A percentile compares a stretch with the other conserved stretches of the same genome.
These are phyloP conservation scores for Paguma larvata DNA, from an alignment of 2,797 vertebrate genomes.

Conservation along the genomic window DNA sequence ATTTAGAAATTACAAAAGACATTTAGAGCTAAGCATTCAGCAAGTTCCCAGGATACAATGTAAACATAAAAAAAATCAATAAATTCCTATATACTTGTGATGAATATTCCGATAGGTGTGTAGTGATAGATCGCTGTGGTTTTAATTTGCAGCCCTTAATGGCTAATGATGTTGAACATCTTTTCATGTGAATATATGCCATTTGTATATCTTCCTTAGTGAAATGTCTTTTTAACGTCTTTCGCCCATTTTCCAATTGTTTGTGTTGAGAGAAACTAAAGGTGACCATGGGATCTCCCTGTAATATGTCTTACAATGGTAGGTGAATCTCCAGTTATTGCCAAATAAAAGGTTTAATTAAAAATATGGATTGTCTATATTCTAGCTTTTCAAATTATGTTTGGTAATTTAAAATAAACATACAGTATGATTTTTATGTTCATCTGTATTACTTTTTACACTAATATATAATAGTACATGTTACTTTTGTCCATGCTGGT, in stretches of 20 bases:
- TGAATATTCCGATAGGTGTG: background rate
- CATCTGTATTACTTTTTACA: background rate
- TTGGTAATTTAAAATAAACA: conserved; percentile 1
- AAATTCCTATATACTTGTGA: background rate
- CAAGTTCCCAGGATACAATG: background rate
- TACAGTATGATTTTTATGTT: background rate
- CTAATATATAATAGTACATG: background rate
- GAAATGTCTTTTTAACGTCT: background rate
- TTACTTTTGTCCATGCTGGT: background rate
- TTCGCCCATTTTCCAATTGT: background rate
- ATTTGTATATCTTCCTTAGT: background rate
- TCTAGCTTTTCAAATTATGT: background rate
- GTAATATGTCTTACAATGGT: background rate
- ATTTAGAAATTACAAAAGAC: background rate
- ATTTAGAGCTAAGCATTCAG: background rate
- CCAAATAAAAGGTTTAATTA: conserved; percentile 8
- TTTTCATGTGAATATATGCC: background rate
- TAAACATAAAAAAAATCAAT: background rate
- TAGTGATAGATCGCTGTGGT: background rate
- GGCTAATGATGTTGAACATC: background rate
- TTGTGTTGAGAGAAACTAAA: background rate
- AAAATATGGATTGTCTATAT: background rate
- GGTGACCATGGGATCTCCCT: background rate
- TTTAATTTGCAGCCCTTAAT: background rate
- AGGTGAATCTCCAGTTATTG: background rate